Conservation (phyloP, 2,888 invertebrate species). For the Siphonodentalium dalli region DNA sequence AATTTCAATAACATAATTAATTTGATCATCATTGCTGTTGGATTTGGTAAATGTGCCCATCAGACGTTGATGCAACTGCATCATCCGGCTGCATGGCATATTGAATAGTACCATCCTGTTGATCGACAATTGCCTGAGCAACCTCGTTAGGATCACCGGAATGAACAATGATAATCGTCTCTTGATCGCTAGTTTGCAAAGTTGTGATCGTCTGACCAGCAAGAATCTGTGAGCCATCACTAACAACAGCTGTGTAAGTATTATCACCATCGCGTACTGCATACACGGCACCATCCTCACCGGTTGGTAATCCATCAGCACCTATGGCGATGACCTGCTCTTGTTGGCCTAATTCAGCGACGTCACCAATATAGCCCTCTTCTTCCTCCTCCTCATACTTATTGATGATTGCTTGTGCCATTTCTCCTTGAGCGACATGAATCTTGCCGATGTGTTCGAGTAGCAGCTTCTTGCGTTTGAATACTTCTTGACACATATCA, state of each 20-base stretch:
- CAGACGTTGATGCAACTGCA: no score
- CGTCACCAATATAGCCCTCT: slow-evolving; percentile 47
- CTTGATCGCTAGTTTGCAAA: slow-evolving; percentile 52
- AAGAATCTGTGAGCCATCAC: slow-evolving; percentile 45
- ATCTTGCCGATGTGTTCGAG: slow-evolving; percentile 56
- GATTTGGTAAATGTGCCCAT: no score
- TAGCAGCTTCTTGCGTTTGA: slow-evolving; percentile 55
- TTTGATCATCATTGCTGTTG: no score
- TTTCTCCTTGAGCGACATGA: slow-evolving; percentile 53
- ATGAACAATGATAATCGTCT: slow-evolving; percentile 58
- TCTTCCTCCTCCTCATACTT: slow-evolving; percentile 50
- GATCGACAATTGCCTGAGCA: slow-evolving; percentile 55
- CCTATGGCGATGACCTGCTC: slow-evolving; percentile 34
- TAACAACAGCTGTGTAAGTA: slow-evolving; percentile 42
- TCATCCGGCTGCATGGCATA: slow-evolving; percentile 44
- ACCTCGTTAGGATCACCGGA: slow-evolving; percentile 54
- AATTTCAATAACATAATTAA: no score
- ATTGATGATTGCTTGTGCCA: slow-evolving; percentile 52
- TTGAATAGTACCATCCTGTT: slow-evolving; percentile 48
- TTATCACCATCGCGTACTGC: slow-evolving; percentile 33
- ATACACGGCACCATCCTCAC: slow-evolving; percentile 32
- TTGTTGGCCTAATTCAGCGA: slow-evolving; percentile 31
- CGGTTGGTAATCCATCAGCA: slow-evolving; percentile 34
- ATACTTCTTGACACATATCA: slow-evolving; percentile 59
- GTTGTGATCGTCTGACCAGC: slow-evolving; percentile 52